Evolutionary conservation across 2,113 vertebrate genomes (phyloP).

Genomic region (Rhegmatorhina hoffmannsi): DNA sequence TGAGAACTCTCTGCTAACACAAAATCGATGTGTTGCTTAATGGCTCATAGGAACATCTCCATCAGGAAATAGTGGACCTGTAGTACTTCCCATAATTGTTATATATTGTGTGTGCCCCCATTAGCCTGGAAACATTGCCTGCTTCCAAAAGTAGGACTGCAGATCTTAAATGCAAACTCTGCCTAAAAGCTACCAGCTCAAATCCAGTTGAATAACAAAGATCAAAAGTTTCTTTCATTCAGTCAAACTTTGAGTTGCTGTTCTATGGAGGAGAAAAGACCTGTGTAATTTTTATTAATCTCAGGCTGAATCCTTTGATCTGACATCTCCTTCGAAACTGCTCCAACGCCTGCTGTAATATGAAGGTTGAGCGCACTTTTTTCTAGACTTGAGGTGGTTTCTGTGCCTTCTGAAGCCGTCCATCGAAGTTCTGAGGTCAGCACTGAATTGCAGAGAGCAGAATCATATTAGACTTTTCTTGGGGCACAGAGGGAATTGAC

Average conservation of each 20-base stretch:
- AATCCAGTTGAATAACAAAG: not conserved
- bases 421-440: not conserved
- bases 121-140: not conserved
- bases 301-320: not conserved
- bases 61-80: not conserved
- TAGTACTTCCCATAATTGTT: not conserved
- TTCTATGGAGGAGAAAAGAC: not conserved
- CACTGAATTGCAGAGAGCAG: not conserved
- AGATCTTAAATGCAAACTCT: not conserved
- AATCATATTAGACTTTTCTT: not conserved
- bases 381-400: not conserved
- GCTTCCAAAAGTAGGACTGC: not conserved
- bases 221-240: not conserved
- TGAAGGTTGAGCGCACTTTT: not conserved
- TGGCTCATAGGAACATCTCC: constrained; percentile 1
- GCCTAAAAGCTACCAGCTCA: not conserved
- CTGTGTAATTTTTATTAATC: not conserved
- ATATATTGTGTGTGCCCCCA: not conserved
- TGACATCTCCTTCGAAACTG: fast-evolving
- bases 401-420: not conserved
- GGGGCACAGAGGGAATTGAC: not conserved
- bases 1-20: not conserved
- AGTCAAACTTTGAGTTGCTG: not conserved
- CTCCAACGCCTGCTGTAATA: not conserved
- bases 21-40: not conserved